Conservation (phyloP, 2,113 vertebrate species). For the Panthera uncia region DNA sequence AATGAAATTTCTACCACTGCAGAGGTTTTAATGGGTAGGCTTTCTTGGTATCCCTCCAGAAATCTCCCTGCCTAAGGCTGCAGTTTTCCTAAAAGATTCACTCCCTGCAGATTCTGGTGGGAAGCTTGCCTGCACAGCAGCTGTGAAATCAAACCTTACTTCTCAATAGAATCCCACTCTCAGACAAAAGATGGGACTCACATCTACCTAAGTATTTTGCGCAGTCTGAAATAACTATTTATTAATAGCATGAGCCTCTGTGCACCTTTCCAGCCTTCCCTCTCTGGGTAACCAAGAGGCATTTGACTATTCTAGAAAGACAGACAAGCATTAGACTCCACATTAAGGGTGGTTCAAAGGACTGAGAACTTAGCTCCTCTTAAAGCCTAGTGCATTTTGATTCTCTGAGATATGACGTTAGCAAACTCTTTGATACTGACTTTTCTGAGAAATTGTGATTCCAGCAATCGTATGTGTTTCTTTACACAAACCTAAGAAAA, state of each 20-base stretch:
- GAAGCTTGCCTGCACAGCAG: background rate
- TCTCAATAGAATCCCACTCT: background rate
- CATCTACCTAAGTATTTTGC: background rate
- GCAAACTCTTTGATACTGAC: background rate
- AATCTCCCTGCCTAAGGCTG: background rate
- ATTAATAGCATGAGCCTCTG: background rate
- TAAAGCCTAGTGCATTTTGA: background rate
- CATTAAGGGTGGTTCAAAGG: background rate
- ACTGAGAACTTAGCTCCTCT: background rate
- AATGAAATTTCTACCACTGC: constrained; percentile 32
- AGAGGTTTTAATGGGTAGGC: constrained; percentile 45
- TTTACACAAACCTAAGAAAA: background rate
- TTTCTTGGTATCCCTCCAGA: background rate
- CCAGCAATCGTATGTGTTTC: fast-evolving
- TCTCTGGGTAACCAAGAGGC: background rate
- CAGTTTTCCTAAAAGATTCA: background rate
- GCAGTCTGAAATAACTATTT: background rate
- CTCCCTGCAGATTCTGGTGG: background rate
- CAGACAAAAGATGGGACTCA: background rate
- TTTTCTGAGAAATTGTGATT: background rate
- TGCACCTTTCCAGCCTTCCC: fast-evolving
- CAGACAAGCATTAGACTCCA: background rate
- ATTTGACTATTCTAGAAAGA: background rate
- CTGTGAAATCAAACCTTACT: background rate
- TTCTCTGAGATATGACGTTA: background rate